These are phyloP conservation scores for Cuniculus paca DNA, from an alignment of 2,797 vertebrate species.

Conservation along the genomic window DNA sequence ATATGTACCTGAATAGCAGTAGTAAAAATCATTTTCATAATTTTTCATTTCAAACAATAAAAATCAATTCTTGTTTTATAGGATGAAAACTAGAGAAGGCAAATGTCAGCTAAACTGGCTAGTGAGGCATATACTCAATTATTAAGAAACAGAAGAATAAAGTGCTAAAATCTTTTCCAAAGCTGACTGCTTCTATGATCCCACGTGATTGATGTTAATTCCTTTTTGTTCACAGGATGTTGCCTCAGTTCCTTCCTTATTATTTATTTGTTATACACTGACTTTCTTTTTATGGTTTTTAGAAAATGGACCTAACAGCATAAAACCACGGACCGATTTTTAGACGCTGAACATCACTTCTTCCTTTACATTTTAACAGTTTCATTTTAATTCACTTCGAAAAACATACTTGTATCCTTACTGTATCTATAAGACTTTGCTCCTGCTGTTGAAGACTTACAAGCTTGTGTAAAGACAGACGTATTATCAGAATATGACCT, in stretches of 20 bases:
- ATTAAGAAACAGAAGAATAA: background rate
- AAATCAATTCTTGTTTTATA: background rate
- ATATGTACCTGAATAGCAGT: background rate
- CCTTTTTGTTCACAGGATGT: background rate
- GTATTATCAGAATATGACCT: constrained; percentile 49
- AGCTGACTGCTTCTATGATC: background rate
- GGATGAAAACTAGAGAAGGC: background rate
- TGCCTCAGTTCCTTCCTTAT: background rate
- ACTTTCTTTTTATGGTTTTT: background rate
- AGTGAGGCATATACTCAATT: background rate
- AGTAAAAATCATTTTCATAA: background rate
- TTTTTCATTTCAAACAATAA: constrained; percentile 30
- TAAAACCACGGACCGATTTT: background rate
- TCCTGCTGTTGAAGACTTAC: background rate
- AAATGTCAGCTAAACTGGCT: background rate
- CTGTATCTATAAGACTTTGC: constrained; percentile 30
- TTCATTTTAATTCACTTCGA: constrained; percentile 21
- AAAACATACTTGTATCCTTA: constrained; percentile 1
- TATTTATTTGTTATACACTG: background rate
- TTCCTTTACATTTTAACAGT: background rate
- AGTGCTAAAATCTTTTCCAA: background rate
- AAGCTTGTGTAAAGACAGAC: background rate
- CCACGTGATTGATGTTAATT: background rate
- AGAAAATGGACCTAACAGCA: background rate
- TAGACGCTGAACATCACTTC: background rate